Evolutionary conservation across 2,888 invertebrate species (phyloP).

Genomic region (Embidobia sp.): DNA sequence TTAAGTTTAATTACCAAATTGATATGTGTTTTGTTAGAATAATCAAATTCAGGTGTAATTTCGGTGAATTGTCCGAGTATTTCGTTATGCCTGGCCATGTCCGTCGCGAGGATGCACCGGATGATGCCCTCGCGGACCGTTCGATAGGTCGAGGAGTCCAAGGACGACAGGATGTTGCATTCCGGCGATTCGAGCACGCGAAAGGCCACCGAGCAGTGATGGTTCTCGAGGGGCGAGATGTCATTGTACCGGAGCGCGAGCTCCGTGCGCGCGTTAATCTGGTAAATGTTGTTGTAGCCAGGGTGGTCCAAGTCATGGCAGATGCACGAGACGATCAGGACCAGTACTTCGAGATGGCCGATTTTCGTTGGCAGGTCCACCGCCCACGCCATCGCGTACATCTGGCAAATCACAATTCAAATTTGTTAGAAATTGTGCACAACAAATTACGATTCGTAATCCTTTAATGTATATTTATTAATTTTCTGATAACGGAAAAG

Average conservation of each 20-base stretch:
- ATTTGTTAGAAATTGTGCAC: too few relatives aligned
- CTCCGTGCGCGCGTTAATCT: conserved; percentile 92
- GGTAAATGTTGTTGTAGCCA: conserved; percentile 90
- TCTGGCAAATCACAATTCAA: too few relatives aligned
- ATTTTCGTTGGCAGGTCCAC: conserved; percentile 87
- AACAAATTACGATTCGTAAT: too few relatives aligned
- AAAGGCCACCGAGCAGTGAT: conserved; percentile 93
- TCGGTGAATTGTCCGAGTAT: conserved; percentile 88
- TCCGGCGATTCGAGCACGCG: conserved; percentile 90
- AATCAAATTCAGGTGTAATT: conserved; percentile 86
- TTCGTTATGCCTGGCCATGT: conserved; percentile 91
- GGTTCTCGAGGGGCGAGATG: conserved; percentile 92
- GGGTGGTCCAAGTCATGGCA: conserved; percentile 92
- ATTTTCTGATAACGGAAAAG: too few relatives aligned
- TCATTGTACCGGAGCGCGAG: conserved; percentile 92
- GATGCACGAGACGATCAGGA: conserved; percentile 89
- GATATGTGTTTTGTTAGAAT: conserved; percentile 86
- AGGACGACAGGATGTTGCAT: conserved; percentile 89
- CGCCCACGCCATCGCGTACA: conserved; percentile 90
- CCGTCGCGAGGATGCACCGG: conserved; percentile 89
- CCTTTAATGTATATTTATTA: too few relatives aligned
- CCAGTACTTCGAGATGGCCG: conserved; percentile 89
- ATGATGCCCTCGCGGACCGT: conserved; percentile 90
- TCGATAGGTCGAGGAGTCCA: conserved; percentile 85
- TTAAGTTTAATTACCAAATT: conserved; percentile 85